A percentile compares a stretch with the other conserved stretches of the same genome.
Conservation (phyloP, 2,113 vertebrate species). For the Fukomys damarensis region DNA sequence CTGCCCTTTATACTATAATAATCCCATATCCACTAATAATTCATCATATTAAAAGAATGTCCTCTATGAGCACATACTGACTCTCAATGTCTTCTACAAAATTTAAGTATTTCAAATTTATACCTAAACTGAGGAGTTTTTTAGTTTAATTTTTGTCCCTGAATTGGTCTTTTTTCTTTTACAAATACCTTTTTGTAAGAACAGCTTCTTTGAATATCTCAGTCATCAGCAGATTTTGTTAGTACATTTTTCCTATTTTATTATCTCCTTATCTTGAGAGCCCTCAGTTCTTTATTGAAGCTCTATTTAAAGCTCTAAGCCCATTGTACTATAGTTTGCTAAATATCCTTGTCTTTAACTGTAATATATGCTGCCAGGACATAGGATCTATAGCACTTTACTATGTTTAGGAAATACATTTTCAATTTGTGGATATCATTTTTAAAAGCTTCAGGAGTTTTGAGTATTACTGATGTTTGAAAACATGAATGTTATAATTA, state of each 20-base stretch:
- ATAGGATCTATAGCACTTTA: neutral
- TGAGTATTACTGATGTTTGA: neutral
- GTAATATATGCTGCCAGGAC: neutral
- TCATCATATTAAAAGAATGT: neutral
- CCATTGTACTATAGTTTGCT: neutral
- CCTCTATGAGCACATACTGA: neutral
- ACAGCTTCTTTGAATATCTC: neutral
- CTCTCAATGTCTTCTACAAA: neutral
- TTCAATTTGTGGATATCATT: neutral
- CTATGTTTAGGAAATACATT: neutral
- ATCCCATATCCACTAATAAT: neutral
- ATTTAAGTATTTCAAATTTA: conserved; percentile 3
- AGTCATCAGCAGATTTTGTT: neutral
- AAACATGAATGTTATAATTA: neutral
- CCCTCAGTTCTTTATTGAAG: neutral
- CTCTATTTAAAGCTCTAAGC: neutral
- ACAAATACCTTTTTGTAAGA: neutral
- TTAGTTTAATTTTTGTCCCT: neutral
- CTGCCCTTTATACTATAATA: neutral
- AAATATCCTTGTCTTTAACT: neutral
- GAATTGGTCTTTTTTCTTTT: neutral
- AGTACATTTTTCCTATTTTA: neutral
- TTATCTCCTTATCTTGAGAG: neutral
- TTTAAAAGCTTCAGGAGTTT: neutral
- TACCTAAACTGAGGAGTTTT: neutral